Evolutionary conservation across 2,113 vertebrate species (phyloP), one percentile per base, ranked within the genome.

Genomic region (Carettochelys insculpta): DNA sequence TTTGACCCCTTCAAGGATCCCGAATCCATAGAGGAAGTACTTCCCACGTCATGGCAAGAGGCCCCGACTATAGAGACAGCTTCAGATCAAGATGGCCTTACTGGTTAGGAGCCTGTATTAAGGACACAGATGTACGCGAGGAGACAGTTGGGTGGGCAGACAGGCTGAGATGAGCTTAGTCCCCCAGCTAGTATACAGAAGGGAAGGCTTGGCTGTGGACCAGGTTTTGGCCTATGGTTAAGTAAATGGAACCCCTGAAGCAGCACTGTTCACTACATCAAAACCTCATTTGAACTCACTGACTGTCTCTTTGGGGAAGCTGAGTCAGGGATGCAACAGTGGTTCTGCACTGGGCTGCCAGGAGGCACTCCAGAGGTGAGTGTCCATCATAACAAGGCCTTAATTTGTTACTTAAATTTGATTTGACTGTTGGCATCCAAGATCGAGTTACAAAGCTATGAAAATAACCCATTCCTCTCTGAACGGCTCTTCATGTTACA

Each of bases 391-490:
- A 38, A 68, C n/a, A 68, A 68, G n/a, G 34, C 61, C 45, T 54
- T 87, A 73, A 79, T 89, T 94, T 95, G 78, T 93, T 89, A 86
- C 43, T 92, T 94, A 78, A 52, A 76, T 56, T 92, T 86, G 77
- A 92, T 87, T 83, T 89, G 89, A 90, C 82, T 75, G 34, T 83
- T 80, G 4, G 61, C 56, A 78, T 92, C 78, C 80, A 84, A 80
- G 31, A 85, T 71, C 0, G 1, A 82, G 51, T 81, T 89, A 52
- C 88, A 85, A 94, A 87, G 8, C 47, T 76, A 92, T 14, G 1
- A 0, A 83, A 84, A 52, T 71, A 90, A 92, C 85, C 92, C 83
- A 92, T 10, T 14, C 51, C 71, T 45, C 76, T 86, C 16, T 25
- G 71, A 92, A 45, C 82, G 89, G 29, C 80, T 87, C 68, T 68